Percentiles rank a stretch among this genome's conserved stretches.
Evolutionary conservation across 2,113 vertebrate genomes (phyloP).

Genomic region (Nycticryphes semicollaris): DNA sequence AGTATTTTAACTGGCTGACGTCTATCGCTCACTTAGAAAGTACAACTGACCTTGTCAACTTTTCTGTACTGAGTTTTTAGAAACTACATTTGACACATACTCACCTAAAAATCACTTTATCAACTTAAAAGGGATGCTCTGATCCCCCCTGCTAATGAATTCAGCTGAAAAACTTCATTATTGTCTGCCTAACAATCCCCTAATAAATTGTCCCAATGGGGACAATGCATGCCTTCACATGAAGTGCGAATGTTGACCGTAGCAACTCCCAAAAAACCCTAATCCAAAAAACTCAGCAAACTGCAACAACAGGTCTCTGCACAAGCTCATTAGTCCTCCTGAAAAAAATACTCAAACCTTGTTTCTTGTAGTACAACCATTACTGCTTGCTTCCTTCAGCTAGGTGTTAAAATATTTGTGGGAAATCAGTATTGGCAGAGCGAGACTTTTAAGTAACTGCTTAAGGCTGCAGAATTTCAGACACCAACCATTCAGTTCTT

Average conservation of each 20-base stretch:
- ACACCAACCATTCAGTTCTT: background rate
- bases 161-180: background rate
- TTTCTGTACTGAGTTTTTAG: background rate
- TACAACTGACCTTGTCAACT: background rate
- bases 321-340: background rate
- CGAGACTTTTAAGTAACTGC: background rate
- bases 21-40: background rate
- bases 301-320: background rate
- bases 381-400: background rate
- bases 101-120: background rate
- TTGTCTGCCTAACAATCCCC: background rate
- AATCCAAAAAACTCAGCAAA: background rate
- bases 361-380: background rate
- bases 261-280: accelerated
- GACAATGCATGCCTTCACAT: background rate
- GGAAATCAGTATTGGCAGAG: background rate
- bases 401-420: background rate
- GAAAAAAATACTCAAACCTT: background rate
- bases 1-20: background rate
- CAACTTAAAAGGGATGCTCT: background rate
- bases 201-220: background rate
- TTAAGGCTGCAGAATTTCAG: background rate
- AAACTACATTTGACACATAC: background rate
- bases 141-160: background rate
- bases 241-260: background rate